phyloP scores from a whole-genome alignment of 2,113 vertebrate genomes.

The Varanus komodoensis region DNA sequence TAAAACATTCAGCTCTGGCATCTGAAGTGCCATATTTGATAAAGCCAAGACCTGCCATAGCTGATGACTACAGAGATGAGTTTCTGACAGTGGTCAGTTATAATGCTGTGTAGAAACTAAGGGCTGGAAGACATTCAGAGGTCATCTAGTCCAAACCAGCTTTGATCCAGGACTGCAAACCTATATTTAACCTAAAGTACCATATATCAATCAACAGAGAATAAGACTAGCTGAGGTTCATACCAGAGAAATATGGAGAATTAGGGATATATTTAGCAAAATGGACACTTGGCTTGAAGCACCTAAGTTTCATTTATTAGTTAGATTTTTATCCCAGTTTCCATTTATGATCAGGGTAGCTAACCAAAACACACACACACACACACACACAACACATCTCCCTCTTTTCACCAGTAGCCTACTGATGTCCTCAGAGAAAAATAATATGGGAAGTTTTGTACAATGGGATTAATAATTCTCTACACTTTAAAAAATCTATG shows the following conservation, averaged over 20 bases:
- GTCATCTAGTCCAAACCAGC: background rate
- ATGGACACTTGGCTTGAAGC: background rate
- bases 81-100: constrained; percentile 2
- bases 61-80: background rate
- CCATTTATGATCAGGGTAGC: background rate
- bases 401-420: background rate
- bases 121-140: background rate
- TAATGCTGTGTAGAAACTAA: background rate
- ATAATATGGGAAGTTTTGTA: background rate
- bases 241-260: too few relatives aligned
- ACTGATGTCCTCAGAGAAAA: background rate
- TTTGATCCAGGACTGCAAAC: background rate
- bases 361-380: background rate
- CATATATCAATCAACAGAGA: background rate
- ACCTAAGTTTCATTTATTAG: background rate
- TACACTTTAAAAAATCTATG: background rate
- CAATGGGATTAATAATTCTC: background rate
- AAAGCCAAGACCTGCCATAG: background rate
- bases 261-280: background rate
- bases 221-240: background rate
- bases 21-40: constrained; percentile 1
- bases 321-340: background rate
- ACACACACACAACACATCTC: background rate
- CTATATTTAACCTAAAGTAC: background rate
- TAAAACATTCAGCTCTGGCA: constrained; percentile 8